Conservation (phyloP, 2,113 vertebrate genomes). For the Nothobranchius furzeri region DNA sequence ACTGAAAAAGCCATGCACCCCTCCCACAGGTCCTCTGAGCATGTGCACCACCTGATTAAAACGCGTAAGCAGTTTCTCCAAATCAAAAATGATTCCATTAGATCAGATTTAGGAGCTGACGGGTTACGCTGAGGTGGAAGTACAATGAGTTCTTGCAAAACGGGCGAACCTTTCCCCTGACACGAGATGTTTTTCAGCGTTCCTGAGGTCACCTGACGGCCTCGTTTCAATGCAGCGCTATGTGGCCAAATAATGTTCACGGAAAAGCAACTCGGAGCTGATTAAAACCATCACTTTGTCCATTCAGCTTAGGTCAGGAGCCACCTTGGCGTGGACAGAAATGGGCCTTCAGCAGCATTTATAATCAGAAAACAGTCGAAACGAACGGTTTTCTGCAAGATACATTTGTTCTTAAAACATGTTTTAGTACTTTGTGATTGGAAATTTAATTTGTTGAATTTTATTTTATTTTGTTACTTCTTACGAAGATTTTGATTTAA, state of each 20-base stretch:
- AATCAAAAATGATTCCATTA: conserved; percentile 54
- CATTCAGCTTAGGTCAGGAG: conserved; percentile 52
- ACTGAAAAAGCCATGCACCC: background rate
- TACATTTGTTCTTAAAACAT: too few species aligned
- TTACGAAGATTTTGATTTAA: too few species aligned
- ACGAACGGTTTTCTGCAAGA: too few species aligned
- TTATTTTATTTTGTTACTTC: too few species aligned
- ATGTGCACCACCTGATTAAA: conserved; percentile 37
- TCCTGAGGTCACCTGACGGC: conserved; percentile 81
- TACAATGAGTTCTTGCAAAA: conserved; percentile 71
- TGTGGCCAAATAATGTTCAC: conserved; percentile 73
- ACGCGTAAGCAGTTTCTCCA: conserved; percentile 2
- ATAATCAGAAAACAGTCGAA: background rate
- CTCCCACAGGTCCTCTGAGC: conserved; percentile 29
- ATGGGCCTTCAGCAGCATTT: conserved; percentile 7
- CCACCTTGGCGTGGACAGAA: conserved; percentile 7
- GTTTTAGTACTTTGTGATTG: too few species aligned
- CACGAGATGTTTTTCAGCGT: conserved; percentile 84
- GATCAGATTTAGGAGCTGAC: conserved; percentile 38
- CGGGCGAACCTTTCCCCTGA: conserved; percentile 46
- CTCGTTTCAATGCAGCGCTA: conserved; percentile 76
- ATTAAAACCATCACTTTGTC: conserved; percentile 68
- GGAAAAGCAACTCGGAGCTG: conserved; percentile 63
- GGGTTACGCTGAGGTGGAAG: conserved; percentile 37
- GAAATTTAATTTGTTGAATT: too few species aligned